Percentiles rank a stretch among this genome's conserved stretches.
Conservation (phyloP, 1,140 invertebrate species). For the Stegodyphus dumicola region DNA sequence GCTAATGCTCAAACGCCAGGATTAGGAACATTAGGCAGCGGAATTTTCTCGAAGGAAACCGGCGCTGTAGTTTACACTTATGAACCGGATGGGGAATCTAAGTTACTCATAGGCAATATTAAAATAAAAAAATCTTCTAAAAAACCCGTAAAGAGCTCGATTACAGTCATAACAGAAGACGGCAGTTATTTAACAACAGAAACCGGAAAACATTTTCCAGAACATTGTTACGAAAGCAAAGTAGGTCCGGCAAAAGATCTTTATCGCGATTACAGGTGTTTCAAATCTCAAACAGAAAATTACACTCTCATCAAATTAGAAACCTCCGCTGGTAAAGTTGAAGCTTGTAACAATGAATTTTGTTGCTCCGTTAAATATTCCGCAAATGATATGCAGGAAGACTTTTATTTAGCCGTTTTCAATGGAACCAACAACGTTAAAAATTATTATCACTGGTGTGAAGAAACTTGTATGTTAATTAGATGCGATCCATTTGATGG, state of each 20-base stretch:
- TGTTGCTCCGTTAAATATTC: conserved; percentile 54
- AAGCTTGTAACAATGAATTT: conserved; percentile 52
- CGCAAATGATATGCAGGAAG: conserved; percentile 6
- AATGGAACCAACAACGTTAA: conserved; percentile 19
- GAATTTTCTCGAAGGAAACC: conserved; percentile 55
- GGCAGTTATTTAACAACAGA: not conserved
- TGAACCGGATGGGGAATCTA: conserved; percentile 34
- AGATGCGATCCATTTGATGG: conserved; percentile 36
- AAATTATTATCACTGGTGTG: conserved; percentile 42
- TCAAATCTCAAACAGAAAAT: not conserved
- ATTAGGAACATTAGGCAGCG: conserved; percentile 60
- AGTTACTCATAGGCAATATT: conserved; percentile 41
- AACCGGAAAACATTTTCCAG: conserved; percentile 30
- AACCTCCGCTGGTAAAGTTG: not conserved
- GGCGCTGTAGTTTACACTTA: conserved; percentile 40
- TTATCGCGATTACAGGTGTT: conserved; percentile 24
- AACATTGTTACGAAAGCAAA: conserved; percentile 4
- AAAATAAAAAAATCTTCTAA: not conserved
- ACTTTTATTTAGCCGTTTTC: conserved; percentile 42
- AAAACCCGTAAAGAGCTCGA: not conserved
- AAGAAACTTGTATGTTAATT: conserved; percentile 59
- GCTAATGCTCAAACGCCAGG: conserved; percentile 72
- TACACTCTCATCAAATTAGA: conserved; percentile 33
- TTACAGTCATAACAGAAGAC: not conserved
- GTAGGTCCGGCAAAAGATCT: not conserved